Conservation (phyloP, 2,888 invertebrate genomes). For the Erannis defoliaria region DNA sequence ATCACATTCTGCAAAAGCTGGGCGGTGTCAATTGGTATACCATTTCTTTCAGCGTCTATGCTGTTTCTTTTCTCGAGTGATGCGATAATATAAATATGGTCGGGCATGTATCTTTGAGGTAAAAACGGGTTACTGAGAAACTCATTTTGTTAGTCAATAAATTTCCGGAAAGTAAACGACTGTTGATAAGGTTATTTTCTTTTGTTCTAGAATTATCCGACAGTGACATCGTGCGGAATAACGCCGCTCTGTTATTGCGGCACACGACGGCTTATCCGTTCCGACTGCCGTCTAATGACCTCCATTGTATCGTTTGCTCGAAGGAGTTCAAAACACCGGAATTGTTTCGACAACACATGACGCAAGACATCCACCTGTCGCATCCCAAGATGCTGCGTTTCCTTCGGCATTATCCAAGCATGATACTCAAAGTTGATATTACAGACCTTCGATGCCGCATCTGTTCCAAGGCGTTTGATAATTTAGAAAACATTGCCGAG, state of each 20-base stretch:
- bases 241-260: conserved; percentile 56
- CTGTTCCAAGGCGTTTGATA: conserved; percentile 41
- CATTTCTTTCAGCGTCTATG: no score
- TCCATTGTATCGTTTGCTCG: conserved; percentile 48
- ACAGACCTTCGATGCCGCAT: conserved; percentile 52
- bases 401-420: not conserved
- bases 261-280: conserved; percentile 61
- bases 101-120: no score
- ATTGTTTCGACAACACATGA: conserved; percentile 55
- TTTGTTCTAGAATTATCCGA: conserved; percentile 60
- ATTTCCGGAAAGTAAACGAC: no score
- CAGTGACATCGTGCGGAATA: conserved; percentile 52
- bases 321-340: conserved; percentile 50
- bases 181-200: conserved; percentile 45
- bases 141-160: not conserved
- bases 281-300: conserved; percentile 48
- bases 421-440: conserved; percentile 43
- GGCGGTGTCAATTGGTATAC: no score
- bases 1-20: no score
- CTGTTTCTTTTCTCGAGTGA: no score
- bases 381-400: conserved; percentile 9
- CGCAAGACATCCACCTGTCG: conserved; percentile 31
- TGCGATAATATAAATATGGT: no score
- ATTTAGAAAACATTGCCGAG: conserved; percentile 48
- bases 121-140: no score